A percentile compares a stretch with the other conserved stretches of the same genome.
phyloP scores from a whole-genome alignment of 2,113 vertebrate species.

The Empidonax alnorum region DNA sequence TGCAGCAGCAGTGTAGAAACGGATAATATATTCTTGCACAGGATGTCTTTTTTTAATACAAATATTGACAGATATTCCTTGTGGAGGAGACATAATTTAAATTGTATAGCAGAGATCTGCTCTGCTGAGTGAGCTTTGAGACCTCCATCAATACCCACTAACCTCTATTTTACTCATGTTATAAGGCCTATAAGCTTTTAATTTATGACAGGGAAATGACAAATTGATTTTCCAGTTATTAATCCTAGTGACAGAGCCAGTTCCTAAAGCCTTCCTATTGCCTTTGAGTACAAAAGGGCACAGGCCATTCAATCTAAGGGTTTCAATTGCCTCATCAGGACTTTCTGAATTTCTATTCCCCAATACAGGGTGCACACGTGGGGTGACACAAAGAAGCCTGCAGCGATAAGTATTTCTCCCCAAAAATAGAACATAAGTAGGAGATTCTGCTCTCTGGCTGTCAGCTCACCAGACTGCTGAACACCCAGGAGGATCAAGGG shows the following conservation, averaged over 20 bases:
- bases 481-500: not conserved
- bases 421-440: not conserved
- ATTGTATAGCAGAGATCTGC: conserved; percentile 47
- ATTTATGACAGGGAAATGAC: conserved; percentile 70
- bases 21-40: not conserved
- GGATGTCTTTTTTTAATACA: conserved; percentile 43
- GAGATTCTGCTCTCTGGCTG: not conserved
- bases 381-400: not conserved
- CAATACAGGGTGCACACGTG: not conserved
- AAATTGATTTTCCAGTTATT: conserved; percentile 73
- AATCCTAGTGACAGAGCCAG: conserved; percentile 47
- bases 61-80: conserved; percentile 60
- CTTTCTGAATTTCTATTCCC: not conserved
- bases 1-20: not conserved
- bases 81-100: conserved; percentile 59
- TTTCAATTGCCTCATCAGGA: not conserved
- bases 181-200: conserved; percentile 66
- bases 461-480: not conserved
- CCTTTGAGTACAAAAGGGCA: not conserved
- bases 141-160: conserved; percentile 68
- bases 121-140: conserved; percentile 58
- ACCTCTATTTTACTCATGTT: conserved; percentile 67
- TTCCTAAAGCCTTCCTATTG: conserved; percentile 27
- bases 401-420: not conserved
- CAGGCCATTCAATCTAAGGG: not conserved